Conservation (phyloP, 2,113 vertebrate species). For the Salvelinus namaycush region DNA sequence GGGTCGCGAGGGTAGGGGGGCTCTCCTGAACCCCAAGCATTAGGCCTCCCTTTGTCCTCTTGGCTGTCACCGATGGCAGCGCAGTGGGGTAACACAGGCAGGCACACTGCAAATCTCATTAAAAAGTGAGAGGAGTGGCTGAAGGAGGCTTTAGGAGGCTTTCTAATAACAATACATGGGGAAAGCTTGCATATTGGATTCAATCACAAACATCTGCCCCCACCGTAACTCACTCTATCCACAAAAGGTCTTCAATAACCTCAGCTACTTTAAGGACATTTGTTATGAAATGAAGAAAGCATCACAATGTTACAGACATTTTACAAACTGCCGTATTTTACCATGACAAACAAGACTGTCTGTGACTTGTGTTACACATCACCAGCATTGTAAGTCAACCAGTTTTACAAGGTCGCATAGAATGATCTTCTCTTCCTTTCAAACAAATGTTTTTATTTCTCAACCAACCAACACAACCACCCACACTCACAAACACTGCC, state of each 20-base stretch:
- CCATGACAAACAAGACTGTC: no score
- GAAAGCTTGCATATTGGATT: background rate
- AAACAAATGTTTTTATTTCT: no score
- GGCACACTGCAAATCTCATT: constrained; percentile 68
- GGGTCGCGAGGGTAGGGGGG: background rate
- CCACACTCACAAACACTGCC: constrained; percentile 1
- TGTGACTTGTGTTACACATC: no score
- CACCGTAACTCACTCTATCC: background rate
- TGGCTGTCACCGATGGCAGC: constrained; percentile 66
- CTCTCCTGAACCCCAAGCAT: constrained; percentile 52
- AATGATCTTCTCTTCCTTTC: background rate
- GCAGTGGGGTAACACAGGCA: constrained; percentile 62
- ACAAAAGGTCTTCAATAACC: background rate
- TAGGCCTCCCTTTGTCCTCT: constrained; percentile 71
- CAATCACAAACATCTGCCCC: background rate
- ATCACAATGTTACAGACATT: no score
- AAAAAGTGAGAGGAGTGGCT: constrained; percentile 60
- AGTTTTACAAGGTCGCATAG: no score
- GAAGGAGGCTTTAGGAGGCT: constrained; percentile 40
- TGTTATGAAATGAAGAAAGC: no score
- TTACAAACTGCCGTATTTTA: no score
- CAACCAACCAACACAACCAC: background rate
- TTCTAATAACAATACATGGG: background rate
- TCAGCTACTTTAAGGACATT: background rate
- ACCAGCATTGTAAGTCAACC: no score